These are phyloP conservation scores for Dione juno DNA, from an alignment of 2,888 invertebrate species.

Conservation along the genomic window DNA sequence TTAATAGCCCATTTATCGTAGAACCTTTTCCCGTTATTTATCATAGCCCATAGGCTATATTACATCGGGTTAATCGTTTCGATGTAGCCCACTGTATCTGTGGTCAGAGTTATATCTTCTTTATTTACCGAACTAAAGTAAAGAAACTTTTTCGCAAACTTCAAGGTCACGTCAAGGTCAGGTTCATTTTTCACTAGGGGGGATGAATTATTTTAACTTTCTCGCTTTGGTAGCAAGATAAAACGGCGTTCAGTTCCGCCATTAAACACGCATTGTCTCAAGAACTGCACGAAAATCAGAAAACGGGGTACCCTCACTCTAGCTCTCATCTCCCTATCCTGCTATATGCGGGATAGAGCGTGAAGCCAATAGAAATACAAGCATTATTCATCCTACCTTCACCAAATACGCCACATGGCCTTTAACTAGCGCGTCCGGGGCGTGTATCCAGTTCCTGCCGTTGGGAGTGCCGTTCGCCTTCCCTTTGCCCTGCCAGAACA, in stretches of 20 bases:
- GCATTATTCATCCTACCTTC: conserved; percentile 86
- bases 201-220: not conserved
- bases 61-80: too few species aligned
- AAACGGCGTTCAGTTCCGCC: not conserved
- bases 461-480: conserved; percentile 75
- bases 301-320: not conserved
- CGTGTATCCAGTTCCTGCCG: conserved; percentile 92
- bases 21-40: too few species aligned
- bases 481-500: conserved; percentile 86
- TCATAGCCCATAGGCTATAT: too few species aligned
- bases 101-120: too few species aligned
- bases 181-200: too few species aligned
- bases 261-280: not conserved
- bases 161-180: too few species aligned
- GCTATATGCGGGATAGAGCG: not conserved
- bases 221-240: not conserved
- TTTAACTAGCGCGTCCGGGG: conserved; percentile 95
- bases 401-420: conserved; percentile 99
- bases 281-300: not conserved
- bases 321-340: not conserved
- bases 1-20: too few species aligned
- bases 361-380: not conserved
- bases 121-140: too few species aligned
- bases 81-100: too few species aligned
- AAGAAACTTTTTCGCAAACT: too few species aligned